Percentiles rank a stretch among this genome's conserved stretches.
Evolutionary conservation across 2,113 vertebrate species (phyloP).

Genomic region (Eclectus roratus): DNA sequence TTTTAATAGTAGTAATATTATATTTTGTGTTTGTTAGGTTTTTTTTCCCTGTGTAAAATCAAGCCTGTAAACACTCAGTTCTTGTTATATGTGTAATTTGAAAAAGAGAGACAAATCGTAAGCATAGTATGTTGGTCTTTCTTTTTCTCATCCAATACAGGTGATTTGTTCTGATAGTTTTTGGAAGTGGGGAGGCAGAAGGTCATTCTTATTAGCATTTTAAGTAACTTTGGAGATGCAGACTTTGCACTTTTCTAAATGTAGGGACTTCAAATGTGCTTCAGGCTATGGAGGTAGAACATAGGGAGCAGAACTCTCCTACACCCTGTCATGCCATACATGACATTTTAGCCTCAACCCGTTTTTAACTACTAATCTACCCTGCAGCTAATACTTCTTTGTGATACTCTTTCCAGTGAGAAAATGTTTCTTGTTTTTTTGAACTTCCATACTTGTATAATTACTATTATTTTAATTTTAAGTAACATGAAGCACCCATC

Average conservation of each 20-base stretch:
- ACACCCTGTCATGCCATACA: background rate
- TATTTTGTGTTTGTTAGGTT: background rate
- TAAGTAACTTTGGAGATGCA: background rate
- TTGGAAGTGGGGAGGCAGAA: background rate
- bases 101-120: background rate
- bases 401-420: background rate
- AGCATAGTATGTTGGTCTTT: background rate
- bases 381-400: background rate
- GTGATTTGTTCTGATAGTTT: background rate
- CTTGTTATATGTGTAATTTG: background rate
- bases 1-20: background rate
- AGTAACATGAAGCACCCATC: background rate
- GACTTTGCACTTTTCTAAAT: background rate
- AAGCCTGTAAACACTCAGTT: background rate
- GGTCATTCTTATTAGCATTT: background rate
- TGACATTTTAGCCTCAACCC: background rate
- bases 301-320: background rate
- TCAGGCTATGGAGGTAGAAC: background rate
- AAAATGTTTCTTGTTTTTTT: background rate
- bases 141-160: background rate
- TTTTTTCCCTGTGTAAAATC: background rate
- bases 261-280: background rate
- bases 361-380: background rate
- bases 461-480: background rate
- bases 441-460: background rate